Percentiles rank a stretch among this genome's conserved stretches.
Evolutionary conservation across 2,888 invertebrate species (phyloP).

Genomic region (Lasioglossum oenotherae): DNA sequence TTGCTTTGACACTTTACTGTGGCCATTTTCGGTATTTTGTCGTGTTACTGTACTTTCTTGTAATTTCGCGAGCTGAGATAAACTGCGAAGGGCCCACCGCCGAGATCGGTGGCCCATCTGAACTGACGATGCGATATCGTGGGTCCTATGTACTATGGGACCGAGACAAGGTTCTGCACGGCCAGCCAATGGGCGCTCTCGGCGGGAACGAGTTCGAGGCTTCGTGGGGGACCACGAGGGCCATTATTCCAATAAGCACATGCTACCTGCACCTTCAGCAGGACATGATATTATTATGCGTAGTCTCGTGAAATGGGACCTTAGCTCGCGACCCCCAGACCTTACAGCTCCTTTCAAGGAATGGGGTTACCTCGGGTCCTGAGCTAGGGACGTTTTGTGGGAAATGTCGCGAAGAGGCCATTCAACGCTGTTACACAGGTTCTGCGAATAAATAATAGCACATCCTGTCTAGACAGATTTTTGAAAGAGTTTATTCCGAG

Average conservation of each 20-base stretch:
- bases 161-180: conserved; percentile 68
- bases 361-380: conserved; percentile 9
- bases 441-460: not conserved
- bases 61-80: conserved; percentile 9
- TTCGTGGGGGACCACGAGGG: conserved; percentile 64
- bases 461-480: not conserved
- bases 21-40: not conserved
- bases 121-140: conserved; percentile 53
- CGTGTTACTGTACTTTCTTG: not conserved
- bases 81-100: conserved; percentile 36
- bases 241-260: conserved; percentile 30
- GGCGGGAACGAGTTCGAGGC: conserved; percentile 73
- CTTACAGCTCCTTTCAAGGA: conserved; percentile 22
- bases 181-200: conserved; percentile 71
- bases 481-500: not conserved
- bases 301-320: conserved; percentile 37
- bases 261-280: conserved; percentile 54
- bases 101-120: conserved; percentile 56
- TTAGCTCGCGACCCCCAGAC: conserved; percentile 27
- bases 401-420: conserved; percentile 13
- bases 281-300: conserved; percentile 55
- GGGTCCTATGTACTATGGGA: conserved; percentile 78
- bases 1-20: not conserved
- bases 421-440: not conserved
- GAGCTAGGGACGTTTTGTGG: conserved; percentile 19